Evolutionary conservation across 2,797 vertebrate species (phyloP).

Genomic region (Siniperca scherzeri): DNA sequence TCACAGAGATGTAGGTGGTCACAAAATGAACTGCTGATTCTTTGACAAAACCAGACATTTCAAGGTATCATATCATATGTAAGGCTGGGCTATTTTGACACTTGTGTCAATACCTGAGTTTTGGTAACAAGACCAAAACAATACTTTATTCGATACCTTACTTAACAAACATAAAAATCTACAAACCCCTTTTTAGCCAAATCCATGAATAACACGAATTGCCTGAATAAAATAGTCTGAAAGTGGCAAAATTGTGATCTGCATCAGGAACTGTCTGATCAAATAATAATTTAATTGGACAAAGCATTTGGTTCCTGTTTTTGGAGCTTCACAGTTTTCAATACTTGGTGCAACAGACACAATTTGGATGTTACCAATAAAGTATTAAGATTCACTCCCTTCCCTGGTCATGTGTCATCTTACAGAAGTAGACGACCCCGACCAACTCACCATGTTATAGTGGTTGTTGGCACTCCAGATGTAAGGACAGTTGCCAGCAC

Average conservation of each 20-base stretch:
- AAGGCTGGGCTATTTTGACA: background rate
- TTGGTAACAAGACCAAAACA: background rate
- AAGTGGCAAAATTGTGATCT: background rate
- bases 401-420: background rate
- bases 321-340: background rate
- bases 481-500: constrained; percentile 89
- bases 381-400: background rate
- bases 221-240: background rate
- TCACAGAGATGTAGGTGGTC: background rate
- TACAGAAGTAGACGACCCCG: background rate
- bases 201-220: too few relatives aligned
- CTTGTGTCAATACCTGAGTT: background rate
- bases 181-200: too few relatives aligned
- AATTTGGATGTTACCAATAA: background rate
- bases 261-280: background rate
- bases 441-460: constrained; percentile 87
- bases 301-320: background rate
- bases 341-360: background rate
- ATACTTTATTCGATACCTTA: background rate
- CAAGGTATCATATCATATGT: background rate
- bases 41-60: background rate
- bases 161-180: background rate
- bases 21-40: background rate
- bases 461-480: constrained; percentile 91
- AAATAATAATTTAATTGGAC: background rate